Conservation (phyloP, 2,888 invertebrate species). For the Byasa hedistus region DNA sequence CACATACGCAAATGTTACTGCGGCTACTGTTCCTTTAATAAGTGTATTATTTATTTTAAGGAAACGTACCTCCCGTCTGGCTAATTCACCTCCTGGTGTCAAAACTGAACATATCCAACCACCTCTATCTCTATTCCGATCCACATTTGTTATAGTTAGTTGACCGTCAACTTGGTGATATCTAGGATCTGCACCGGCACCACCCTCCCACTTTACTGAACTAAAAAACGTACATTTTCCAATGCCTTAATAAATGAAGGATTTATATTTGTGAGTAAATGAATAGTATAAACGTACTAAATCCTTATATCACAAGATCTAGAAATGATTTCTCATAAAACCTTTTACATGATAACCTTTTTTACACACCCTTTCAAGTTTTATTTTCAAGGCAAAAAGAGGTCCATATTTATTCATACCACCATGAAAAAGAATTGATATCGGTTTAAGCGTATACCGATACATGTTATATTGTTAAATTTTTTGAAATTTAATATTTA, state of each 20-base stretch:
- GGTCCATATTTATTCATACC: not conserved
- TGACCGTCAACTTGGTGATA: conserved; percentile 79
- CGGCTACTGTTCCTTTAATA: too few relatives aligned
- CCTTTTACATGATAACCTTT: not conserved
- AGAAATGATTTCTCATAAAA: not conserved
- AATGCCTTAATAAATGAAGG: too few relatives aligned
- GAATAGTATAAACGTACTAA: not conserved
- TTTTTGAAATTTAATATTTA: too few relatives aligned
- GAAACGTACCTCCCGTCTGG: conserved; percentile 84
- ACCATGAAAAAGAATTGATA: not conserved
- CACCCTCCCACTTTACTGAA: conserved; percentile 84
- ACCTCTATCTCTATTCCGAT: conserved; percentile 85
- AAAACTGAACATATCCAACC: conserved; percentile 89
- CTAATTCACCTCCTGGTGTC: conserved; percentile 87
- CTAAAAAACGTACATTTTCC: conserved; percentile 49
- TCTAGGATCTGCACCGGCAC: conserved; percentile 71
- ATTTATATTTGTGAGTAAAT: not conserved
- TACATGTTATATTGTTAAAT: too few relatives aligned
- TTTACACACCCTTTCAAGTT: too few relatives aligned
- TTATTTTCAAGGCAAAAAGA: not conserved
- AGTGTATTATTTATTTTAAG: not conserved
- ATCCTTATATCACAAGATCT: too few relatives aligned
- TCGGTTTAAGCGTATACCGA: too few relatives aligned
- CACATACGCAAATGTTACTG: too few relatives aligned
- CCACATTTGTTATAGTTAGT: conserved; percentile 81